Base-by-base conservation (phyloP, 2,113 vertebrate species). In the Otus sunia region DNA sequence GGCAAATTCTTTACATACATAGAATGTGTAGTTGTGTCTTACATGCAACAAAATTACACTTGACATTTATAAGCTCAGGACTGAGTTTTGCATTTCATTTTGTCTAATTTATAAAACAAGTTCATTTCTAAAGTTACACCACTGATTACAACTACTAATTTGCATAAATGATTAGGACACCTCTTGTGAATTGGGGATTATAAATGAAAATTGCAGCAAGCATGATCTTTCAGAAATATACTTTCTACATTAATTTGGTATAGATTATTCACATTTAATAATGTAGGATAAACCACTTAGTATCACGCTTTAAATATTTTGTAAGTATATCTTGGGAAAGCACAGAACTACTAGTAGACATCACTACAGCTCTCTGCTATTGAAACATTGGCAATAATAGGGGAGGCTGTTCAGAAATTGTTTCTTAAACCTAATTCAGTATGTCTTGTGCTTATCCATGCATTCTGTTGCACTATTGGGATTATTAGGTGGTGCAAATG, bases 21-120 rank as follows among this genome's bases (percentile, higher is more conserved):
- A 50, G 30, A 72, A 73, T 43, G 5, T 67, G 30, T 66, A 66
- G 27, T 49, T 66, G 36, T 52, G 32, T 80, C 72, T 77, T 86
- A 49, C 72, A 29, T 30, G 15, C 13, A 60, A 50, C 22, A 71
- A 76, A 91, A 77, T 58, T 76, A 18, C 39, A 25, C 18, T 74
- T 97, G 85, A 62, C 56, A 41, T 96, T 95, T 95, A 76, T 71
- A 50, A 92, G 11, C 18, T 94, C 25, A 66, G 32, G 71, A 85
- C 0, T 69, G 79, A 81, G 23, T 91, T 88, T 86, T 95, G 53
- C 13, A 27, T 95, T 90, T 88, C 2, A 69, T 75, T 84, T 82
- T 60, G 34, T 63, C 62, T 63, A 55, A 95, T 79, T 86, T 76
- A 21, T 76, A 39, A 47, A 76, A 71, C 32, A 86, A 66, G 6